Conservation (phyloP, 2,888 invertebrate species). For the Dascillus cervinus region DNA sequence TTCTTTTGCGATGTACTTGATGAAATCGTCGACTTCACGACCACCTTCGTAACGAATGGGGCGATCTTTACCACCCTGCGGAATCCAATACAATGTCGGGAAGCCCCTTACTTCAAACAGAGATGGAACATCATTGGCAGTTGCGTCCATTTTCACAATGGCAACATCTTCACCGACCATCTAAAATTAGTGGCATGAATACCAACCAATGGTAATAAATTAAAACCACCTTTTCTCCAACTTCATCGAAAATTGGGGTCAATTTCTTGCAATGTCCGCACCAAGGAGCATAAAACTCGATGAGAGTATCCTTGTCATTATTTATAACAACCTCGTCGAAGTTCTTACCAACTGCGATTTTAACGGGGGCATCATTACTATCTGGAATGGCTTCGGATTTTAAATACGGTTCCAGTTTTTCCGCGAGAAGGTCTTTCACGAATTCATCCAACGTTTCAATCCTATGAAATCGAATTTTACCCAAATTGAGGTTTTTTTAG, state of each 20-base stretch:
- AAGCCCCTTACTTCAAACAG: slow-evolving; percentile 91
- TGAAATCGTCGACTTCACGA: slow-evolving; percentile 85
- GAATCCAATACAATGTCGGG: slow-evolving; percentile 95
- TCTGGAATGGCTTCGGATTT: slow-evolving; percentile 94
- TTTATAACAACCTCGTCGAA: slow-evolving; percentile 91
- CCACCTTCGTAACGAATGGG: slow-evolving; percentile 86
- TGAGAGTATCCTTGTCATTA: slow-evolving; percentile 83
- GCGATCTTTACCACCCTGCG: slow-evolving; percentile 69
- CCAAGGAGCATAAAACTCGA: slow-evolving; percentile 99
- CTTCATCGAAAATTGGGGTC: slow-evolving; percentile 87
- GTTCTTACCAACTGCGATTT: slow-evolving; percentile 92
- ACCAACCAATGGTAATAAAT: slow-evolving; percentile 54
- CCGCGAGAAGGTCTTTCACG: slow-evolving; percentile 72
- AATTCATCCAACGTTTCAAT: slow-evolving; percentile 80
- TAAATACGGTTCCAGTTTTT: slow-evolving; percentile 80
- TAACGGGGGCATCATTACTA: slow-evolving; percentile 72
- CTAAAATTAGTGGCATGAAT: slow-evolving; percentile 73
- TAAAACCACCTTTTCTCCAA: slow-evolving; percentile 66
- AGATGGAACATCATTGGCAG: slow-evolving; percentile 94
- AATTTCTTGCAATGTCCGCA: slow-evolving; percentile 98
- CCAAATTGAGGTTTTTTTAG: too few species aligned
- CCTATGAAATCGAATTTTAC: slow-evolving; percentile 41
- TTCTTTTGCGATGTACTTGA: slow-evolving; percentile 90
- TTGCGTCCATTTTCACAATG: slow-evolving; percentile 97
- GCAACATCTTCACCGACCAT: slow-evolving; percentile 77